These are phyloP conservation scores for Paramormyrops kingsleyae DNA, from an alignment of 2,113 vertebrate species.

Conservation along the genomic window DNA sequence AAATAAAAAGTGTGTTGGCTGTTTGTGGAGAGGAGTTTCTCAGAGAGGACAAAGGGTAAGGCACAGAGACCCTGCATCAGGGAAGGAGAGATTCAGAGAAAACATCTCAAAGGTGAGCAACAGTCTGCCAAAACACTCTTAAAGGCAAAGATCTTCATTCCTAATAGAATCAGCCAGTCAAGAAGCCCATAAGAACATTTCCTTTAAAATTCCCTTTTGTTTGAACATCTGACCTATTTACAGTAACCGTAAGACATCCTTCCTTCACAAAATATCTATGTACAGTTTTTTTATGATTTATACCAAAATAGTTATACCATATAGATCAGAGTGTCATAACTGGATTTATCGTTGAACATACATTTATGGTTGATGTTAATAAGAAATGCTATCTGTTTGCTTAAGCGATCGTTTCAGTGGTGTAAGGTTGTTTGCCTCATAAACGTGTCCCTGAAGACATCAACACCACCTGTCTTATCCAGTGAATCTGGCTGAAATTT, in stretches of 20 bases:
- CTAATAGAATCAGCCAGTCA: neutral
- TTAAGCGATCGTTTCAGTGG: neutral
- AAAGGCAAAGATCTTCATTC: slow-evolving; percentile 28
- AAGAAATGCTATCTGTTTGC: neutral
- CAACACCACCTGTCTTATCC: neutral
- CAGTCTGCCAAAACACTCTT: slow-evolving; percentile 68
- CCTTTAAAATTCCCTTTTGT: neutral
- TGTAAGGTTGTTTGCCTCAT: neutral
- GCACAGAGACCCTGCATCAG: slow-evolving; percentile 77
- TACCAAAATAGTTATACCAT: slow-evolving; percentile 10
- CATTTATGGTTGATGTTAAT: neutral
- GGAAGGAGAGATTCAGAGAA: slow-evolving; percentile 64
- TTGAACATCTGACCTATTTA: slow-evolving; percentile 7
- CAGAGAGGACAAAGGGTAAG: slow-evolving; percentile 80
- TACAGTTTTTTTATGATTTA: slow-evolving; percentile 1
- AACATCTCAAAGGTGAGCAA: slow-evolving; percentile 78
- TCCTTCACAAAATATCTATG: neutral
- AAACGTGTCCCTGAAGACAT: neutral
- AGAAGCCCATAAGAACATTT: neutral
- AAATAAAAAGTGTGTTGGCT: slow-evolving; percentile 55
- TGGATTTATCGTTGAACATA: neutral
- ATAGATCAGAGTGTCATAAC: neutral
- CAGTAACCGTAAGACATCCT: neutral
- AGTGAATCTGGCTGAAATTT: neutral
- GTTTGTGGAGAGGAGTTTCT: slow-evolving; percentile 64